phyloP scores from a whole-genome alignment of 2,113 vertebrate genomes.

The Acrocephalus kingi region DNA sequence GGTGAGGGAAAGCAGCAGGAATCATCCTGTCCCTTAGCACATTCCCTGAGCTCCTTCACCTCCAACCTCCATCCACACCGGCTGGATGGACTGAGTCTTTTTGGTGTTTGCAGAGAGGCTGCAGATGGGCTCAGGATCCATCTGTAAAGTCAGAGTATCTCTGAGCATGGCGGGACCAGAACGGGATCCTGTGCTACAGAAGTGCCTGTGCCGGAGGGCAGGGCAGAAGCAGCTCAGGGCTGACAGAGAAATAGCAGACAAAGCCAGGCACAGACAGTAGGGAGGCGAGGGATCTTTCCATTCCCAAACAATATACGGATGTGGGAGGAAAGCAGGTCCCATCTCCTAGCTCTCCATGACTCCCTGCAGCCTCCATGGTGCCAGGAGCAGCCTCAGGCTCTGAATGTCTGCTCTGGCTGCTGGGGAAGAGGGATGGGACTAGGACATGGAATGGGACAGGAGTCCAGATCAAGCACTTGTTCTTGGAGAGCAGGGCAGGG shows the following conservation, averaged over 20 bases:
- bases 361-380: neutral
- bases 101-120: fast-evolving
- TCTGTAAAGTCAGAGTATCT: neutral
- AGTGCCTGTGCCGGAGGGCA: neutral
- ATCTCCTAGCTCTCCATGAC: neutral
- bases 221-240: neutral
- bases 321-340: neutral
- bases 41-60: neutral
- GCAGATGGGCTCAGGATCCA: neutral
- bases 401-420: neutral
- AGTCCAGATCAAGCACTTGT: neutral
- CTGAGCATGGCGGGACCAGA: fast-evolving
- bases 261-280: neutral
- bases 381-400: neutral
- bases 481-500: neutral
- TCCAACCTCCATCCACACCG: neutral
- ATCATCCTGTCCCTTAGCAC: neutral
- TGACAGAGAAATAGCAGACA: neutral
- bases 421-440: neutral
- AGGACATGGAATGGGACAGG: neutral
- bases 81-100: neutral
- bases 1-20: neutral
- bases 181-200: neutral
- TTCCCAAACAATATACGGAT: neutral
- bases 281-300: neutral